phyloP scores from a whole-genome alignment of 2,888 invertebrate genomes.

The Apocheima hispidaria region DNA sequence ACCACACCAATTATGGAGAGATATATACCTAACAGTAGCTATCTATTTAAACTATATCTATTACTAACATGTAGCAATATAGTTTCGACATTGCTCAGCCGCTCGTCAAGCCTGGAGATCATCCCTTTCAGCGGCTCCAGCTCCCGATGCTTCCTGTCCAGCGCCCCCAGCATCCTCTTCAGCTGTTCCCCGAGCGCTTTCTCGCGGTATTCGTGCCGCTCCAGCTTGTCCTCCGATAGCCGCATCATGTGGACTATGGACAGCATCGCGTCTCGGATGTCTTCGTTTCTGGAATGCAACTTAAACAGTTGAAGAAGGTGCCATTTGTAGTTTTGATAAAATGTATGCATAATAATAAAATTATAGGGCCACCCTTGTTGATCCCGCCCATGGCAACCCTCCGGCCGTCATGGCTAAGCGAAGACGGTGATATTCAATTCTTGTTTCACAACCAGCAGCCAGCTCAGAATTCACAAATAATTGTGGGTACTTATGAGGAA shows the following conservation, averaged over 20 bases:
- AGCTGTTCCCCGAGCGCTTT: conserved; percentile 91
- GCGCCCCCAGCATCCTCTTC: conserved; percentile 89
- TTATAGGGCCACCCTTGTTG: no score
- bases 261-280: conserved; percentile 92
- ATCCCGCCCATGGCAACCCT: no score
- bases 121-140: conserved; percentile 90
- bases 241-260: conserved; percentile 93
- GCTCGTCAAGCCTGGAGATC: conserved; percentile 90
- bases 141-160: conserved; percentile 91
- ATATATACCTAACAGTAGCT: no score
- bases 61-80: conserved; percentile 88
- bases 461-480: no score
- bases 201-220: conserved; percentile 93
- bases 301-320: background rate
- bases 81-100: conserved; percentile 91
- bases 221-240: conserved; percentile 92
- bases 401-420: no score
- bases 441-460: no score
- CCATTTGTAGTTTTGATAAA: no score
- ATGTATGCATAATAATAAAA: no score
- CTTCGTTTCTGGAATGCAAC: conserved; percentile 85
- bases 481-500: no score
- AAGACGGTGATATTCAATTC: no score
- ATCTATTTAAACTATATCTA: background rate
- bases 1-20: no score